These are phyloP conservation scores for Epistrophe grossulariae DNA, from an alignment of 2,888 invertebrate genomes.

Conservation along the genomic window DNA sequence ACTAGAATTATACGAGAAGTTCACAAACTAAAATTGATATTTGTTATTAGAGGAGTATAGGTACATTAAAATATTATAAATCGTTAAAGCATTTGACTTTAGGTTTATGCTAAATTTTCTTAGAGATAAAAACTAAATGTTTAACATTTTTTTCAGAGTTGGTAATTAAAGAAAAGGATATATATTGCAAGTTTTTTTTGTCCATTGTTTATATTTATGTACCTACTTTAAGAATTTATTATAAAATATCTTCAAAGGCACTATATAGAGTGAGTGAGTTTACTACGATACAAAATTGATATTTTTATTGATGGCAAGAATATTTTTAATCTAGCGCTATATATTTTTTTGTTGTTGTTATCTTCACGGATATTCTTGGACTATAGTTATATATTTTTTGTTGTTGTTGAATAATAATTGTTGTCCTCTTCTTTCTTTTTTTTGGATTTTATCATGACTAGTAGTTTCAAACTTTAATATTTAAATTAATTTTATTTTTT, in stretches of 20 bases:
- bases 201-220: slow-evolving; percentile 8
- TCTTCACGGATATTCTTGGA: slow-evolving; percentile 11
- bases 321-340: slow-evolving; percentile 46
- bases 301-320: slow-evolving; percentile 67
- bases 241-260: slow-evolving; percentile 72
- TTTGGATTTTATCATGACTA: slow-evolving; percentile 73
- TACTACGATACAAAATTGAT: slow-evolving; percentile 28
- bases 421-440: slow-evolving; percentile 15
- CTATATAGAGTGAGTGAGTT: slow-evolving; percentile 68
- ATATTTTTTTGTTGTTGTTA: slow-evolving; percentile 10
- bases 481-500: slow-evolving; percentile 41
- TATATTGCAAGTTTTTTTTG: slow-evolving; percentile 9
- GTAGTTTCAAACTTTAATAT: slow-evolving; percentile 64
- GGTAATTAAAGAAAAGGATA: background rate
- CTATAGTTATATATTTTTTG: slow-evolving; percentile 11
- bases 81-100: slow-evolving; percentile 9
- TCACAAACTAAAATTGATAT: slow-evolving; percentile 59
- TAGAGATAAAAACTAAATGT: background rate
- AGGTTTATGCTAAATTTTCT: background rate
- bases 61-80: slow-evolving; percentile 10
- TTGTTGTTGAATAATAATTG: slow-evolving; percentile 3
- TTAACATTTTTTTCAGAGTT: background rate
- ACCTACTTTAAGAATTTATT: slow-evolving; percentile 33
- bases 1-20: slow-evolving; percentile 58
- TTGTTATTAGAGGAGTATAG: slow-evolving; percentile 32